phyloP scores from a whole-genome alignment of 2,797 vertebrate genomes.

The Gobionotothen gibberifrons region DNA sequence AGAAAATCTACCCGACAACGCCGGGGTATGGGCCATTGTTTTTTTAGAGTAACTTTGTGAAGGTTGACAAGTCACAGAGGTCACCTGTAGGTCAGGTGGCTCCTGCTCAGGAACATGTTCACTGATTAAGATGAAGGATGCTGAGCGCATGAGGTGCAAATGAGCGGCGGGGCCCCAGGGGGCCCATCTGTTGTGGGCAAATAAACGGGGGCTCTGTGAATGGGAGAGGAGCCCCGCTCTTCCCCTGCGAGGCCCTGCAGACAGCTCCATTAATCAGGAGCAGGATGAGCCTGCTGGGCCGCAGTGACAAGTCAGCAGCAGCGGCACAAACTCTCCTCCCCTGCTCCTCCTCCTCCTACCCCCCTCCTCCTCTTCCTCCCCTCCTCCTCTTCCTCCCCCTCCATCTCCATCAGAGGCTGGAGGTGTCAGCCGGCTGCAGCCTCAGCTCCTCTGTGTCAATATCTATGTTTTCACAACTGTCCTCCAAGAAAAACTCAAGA shows the following conservation, averaged over 20 bases:
- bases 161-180: conserved; percentile 64
- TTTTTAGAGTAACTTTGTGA: conserved; percentile 43
- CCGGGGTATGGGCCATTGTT: conserved; percentile 37
- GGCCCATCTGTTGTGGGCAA: conserved; percentile 80
- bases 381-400: conserved; percentile 54
- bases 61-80: conserved; percentile 56
- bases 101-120: conserved; percentile 52
- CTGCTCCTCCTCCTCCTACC: conserved; percentile 42
- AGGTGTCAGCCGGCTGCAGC: conserved; percentile 65
- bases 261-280: conserved; percentile 81
- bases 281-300: conserved; percentile 76
- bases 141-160: conserved; percentile 61
- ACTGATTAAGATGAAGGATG: conserved; percentile 74
- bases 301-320: conserved; percentile 73
- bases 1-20: conserved; percentile 4
- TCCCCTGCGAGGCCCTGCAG: conserved; percentile 62
- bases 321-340: conserved; percentile 54
- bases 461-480: conserved; percentile 77
- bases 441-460: conserved; percentile 60
- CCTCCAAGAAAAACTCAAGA: conserved; percentile 64
- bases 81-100: conserved; percentile 68
- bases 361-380: conserved; percentile 71
- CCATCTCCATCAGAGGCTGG: conserved; percentile 73
- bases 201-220: conserved; percentile 69
- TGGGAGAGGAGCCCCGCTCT: conserved; percentile 58